Base-by-base conservation (phyloP, 2,797 vertebrate genomes). In the Trachops cirrhosus region DNA sequence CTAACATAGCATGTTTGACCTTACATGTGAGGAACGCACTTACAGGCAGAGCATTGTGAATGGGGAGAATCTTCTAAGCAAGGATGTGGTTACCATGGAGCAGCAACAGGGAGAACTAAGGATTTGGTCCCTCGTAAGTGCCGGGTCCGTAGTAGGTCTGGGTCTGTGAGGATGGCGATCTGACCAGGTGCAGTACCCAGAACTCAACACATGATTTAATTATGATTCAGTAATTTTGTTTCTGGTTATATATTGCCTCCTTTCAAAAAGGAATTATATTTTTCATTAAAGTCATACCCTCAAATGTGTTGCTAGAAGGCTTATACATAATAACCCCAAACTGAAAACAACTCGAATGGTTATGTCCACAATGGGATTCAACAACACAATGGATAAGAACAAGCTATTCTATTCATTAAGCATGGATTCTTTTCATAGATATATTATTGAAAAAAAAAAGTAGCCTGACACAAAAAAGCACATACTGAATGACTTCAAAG, bases 401-500 rank as follows among this genome's bases (percentile, higher is more conserved):
- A 77, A 89, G 39, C 10, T 64, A 44, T 22, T 41, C 18, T 70
- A 48, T 2, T 52, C 1, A 46, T 73, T 19, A 89, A n/a, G 8
- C 1, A 19, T 26, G 21, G 34, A 41, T 75, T n/a, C 37, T 11
- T 62, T 88, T 84, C n/a, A 44, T 5, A 59, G 37, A 62, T 5
- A n/a, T 4, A 70, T 14, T 80, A 32, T 59, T 93, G 39, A 86
- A 62, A 15, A 10, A 8, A 52, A 75, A 83, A 93, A 70, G 11
- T 93, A 91, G 26, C 1, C 29, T 83, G 12, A 68, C 11, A 67
- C 4, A 54, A 83, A 73, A 70, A 57, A 24, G 4, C 18, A 74
- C 41, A 44, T 67, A 34, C 2, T 77, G 24, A 80, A 26, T 57
- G 26, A 59, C 57, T 89, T 92, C 34, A 94, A 95, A 95, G 29